phyloP scores from a whole-genome alignment of 2,113 vertebrate genomes.

The Pelusios castaneus region DNA sequence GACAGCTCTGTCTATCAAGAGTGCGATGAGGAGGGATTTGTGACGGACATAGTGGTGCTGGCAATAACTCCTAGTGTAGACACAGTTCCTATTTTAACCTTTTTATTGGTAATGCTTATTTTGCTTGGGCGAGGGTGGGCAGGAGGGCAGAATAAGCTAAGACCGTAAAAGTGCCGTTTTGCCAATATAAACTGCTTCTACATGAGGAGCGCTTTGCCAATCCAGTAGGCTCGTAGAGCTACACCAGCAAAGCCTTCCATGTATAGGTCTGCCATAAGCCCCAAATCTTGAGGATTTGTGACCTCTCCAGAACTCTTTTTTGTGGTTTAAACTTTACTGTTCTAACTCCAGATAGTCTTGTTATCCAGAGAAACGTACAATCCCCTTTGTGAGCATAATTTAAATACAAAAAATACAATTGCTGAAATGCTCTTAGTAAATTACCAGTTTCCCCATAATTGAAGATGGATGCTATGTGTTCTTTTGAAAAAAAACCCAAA shows the following conservation, averaged over 20 bases:
- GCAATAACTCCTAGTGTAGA: too few species aligned
- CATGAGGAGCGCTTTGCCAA: not conserved
- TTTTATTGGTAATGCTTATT: too few species aligned
- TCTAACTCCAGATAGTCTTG: not conserved
- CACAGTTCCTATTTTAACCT: too few species aligned
- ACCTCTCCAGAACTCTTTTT: too few species aligned
- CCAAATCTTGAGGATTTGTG: not conserved
- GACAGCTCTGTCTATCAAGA: too few species aligned
- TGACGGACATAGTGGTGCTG: too few species aligned
- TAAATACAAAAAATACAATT: constrained; percentile 12
- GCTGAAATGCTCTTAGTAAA: not conserved
- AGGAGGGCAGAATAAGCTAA: too few species aligned
- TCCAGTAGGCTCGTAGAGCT: not conserved
- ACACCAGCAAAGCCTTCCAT: not conserved
- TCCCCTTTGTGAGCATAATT: not conserved
- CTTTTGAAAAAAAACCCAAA: not conserved
- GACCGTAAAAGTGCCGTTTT: too few species aligned
- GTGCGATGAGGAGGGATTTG: too few species aligned
- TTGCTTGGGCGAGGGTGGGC: too few species aligned
- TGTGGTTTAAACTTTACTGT: too few species aligned
- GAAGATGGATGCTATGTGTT: not conserved
- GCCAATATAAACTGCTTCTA: not conserved
- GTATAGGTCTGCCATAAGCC: not conserved
- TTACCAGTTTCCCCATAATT: not conserved
- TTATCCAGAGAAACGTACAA: not conserved